Conservation (phyloP, 2,113 vertebrate species). For the Uropsilus gracilis region DNA sequence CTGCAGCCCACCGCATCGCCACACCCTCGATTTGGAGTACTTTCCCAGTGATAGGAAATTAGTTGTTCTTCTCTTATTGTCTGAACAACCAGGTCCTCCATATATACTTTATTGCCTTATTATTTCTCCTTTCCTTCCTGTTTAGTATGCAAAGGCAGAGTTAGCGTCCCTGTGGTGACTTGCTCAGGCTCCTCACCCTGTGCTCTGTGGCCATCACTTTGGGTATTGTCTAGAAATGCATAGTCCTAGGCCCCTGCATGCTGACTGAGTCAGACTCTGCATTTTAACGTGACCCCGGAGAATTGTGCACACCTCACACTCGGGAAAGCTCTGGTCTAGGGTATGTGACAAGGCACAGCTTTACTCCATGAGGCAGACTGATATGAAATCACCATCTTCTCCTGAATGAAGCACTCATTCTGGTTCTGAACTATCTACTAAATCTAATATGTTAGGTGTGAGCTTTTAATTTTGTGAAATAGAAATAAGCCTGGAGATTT, state of each 20-base stretch:
- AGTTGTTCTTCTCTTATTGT: constrained; percentile 9
- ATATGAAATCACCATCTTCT: background rate
- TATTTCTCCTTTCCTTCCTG: background rate
- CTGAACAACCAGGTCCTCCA: background rate
- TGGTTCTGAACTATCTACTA: background rate
- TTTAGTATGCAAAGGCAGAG: background rate
- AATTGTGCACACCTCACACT: background rate
- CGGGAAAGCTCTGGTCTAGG: background rate
- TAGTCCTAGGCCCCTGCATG: background rate
- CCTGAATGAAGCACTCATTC: background rate
- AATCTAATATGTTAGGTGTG: background rate
- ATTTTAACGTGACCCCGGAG: background rate
- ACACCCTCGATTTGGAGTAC: background rate
- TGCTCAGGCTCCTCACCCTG: background rate
- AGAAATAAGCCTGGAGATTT: constrained; percentile 36
- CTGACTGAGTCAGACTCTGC: background rate
- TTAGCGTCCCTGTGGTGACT: background rate
- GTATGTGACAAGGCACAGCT: constrained; percentile 7
- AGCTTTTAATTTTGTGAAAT: background rate
- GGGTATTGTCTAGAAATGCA: background rate
- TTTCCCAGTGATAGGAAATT: background rate
- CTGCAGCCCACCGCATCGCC: background rate
- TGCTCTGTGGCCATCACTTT: background rate
- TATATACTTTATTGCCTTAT: background rate
- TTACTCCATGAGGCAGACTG: constrained; percentile 31